These are phyloP conservation scores for Cheilosia pagana DNA, from an alignment of 2,888 invertebrate species.

Conservation along the genomic window DNA sequence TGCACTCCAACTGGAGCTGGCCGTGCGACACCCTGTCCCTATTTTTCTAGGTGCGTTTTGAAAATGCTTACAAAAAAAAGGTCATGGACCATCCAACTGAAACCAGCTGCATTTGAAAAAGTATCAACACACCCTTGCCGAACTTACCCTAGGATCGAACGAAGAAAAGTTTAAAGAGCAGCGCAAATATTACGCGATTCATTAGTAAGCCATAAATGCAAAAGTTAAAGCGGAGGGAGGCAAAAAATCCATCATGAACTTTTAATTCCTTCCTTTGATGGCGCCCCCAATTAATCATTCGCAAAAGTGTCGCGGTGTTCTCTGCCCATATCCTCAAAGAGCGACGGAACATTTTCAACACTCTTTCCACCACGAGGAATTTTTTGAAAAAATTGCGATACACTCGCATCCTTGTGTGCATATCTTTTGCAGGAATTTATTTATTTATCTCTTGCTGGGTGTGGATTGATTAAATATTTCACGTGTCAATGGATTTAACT, in stretches of 20 bases:
- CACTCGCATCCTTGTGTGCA: constrained; percentile 5
- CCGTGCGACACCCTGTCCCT: no score
- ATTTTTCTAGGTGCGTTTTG: no score
- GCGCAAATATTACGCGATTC: constrained; percentile 21
- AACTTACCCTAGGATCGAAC: no score
- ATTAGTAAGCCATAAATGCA: constrained; percentile 21
- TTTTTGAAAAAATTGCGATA: constrained; percentile 4
- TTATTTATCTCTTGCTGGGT: constrained; percentile 24
- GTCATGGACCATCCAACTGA: no score
- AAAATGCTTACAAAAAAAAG: no score
- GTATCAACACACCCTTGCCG: no score
- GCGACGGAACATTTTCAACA: background rate
- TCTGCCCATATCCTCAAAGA: no score
- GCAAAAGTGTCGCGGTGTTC: no score
- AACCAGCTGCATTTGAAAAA: no score
- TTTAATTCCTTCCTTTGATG: constrained; percentile 14
- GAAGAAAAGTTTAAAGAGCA: no score
- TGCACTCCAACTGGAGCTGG: no score
- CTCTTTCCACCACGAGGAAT: background rate
- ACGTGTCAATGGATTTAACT: constrained; percentile 54
- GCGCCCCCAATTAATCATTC: no score
- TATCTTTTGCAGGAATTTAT: constrained; percentile 37
- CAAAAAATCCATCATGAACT: constrained; percentile 26
- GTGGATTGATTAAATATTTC: constrained; percentile 64
- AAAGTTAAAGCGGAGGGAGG: constrained; percentile 14